Evolutionary conservation across 1,140 invertebrate genomes (phyloP).

Genomic region (Nasonia longicornis): DNA sequence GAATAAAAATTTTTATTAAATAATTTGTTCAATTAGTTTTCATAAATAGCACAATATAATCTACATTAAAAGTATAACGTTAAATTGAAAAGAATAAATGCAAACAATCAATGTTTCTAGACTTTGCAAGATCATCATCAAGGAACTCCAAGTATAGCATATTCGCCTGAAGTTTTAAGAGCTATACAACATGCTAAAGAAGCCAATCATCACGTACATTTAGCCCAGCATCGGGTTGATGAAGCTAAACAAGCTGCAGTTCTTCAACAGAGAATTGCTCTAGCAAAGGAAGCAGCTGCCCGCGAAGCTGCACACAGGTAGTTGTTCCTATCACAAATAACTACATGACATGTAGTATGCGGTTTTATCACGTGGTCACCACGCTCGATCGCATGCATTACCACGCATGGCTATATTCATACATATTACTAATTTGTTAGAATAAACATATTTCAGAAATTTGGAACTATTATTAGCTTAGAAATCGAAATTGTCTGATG

Average conservation of each 20-base stretch:
- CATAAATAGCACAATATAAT: neutral
- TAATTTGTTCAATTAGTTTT: neutral
- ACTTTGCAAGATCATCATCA: conserved; percentile 55
- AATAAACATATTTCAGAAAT: too few relatives aligned
- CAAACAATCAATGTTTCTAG: conserved; percentile 48
- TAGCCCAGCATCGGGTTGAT: conserved; percentile 63
- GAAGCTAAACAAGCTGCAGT: conserved; percentile 63
- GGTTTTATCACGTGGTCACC: too few relatives aligned
- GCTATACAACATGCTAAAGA: conserved; percentile 66
- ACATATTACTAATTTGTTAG: too few relatives aligned
- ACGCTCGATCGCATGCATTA: too few relatives aligned
- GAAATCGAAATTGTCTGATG: too few relatives aligned
- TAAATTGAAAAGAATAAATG: neutral
- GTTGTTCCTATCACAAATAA: too few relatives aligned
- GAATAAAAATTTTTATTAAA: neutral
- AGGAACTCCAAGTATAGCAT: conserved; percentile 63
- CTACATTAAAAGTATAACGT: neutral
- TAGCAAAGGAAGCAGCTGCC: conserved; percentile 63
- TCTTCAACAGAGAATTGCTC: conserved; percentile 64
- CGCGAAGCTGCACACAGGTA: conserved; percentile 63
- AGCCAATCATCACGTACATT: conserved; percentile 64
- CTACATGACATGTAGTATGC: too few relatives aligned
- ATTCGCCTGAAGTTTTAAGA: conserved; percentile 61
- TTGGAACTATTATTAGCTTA: too few relatives aligned
- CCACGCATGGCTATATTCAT: too few relatives aligned